Percentiles rank a stretch among this genome's conserved stretches.
Conservation (phyloP, 2,888 invertebrate species). For the Polyommatus iphigenia region DNA sequence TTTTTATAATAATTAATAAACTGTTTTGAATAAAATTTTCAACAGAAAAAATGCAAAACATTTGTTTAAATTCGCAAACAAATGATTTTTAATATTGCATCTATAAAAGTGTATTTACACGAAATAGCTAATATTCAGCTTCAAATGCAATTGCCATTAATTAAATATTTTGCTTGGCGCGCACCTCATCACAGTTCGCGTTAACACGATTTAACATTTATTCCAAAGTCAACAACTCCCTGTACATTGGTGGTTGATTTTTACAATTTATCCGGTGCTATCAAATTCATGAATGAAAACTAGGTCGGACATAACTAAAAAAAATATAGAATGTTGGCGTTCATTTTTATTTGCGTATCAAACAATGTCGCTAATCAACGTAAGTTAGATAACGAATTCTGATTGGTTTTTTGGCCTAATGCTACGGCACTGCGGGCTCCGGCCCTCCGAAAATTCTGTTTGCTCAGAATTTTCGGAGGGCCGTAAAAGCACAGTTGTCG, state of each 20-base stretch:
- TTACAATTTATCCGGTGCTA: constrained; percentile 34
- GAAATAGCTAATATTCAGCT: constrained; percentile 20
- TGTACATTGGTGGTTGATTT: constrained; percentile 33
- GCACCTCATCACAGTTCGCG: constrained; percentile 31
- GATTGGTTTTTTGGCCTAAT: background rate
- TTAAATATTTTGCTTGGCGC: constrained; percentile 29
- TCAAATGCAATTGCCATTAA: constrained; percentile 25
- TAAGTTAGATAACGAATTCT: background rate
- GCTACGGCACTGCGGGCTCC: background rate
- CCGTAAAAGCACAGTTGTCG: too few species aligned
- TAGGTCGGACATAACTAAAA: constrained; percentile 31
- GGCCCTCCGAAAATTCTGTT: too few species aligned
- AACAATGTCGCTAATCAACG: constrained; percentile 16
- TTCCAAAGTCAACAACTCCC: constrained; percentile 33
- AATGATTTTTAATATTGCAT: background rate
- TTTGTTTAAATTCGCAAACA: background rate
- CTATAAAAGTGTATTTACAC: constrained; percentile 5
- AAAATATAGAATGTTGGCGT: background rate
- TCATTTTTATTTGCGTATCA: constrained; percentile 23
- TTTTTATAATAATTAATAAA: background rate
- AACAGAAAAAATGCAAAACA: background rate
- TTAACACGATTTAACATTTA: constrained; percentile 34
- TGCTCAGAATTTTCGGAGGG: too few species aligned
- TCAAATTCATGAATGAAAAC: constrained; percentile 33
- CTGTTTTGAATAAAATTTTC: background rate